phyloP scores from a whole-genome alignment of 2,888 invertebrate genomes.

The Callosobruchus maculatus region DNA sequence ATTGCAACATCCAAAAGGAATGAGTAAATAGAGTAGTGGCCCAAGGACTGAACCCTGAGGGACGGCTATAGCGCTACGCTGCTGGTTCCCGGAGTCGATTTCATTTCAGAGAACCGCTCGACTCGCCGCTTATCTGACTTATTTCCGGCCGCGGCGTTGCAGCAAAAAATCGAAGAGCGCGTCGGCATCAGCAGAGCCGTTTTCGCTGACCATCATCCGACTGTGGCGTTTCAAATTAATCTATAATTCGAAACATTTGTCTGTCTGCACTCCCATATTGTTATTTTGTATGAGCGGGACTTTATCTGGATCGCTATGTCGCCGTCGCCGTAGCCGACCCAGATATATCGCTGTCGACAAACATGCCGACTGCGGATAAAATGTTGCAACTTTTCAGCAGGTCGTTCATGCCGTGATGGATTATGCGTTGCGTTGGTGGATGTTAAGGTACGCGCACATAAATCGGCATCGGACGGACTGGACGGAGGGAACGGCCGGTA shows the following conservation, averaged over 20 bases:
- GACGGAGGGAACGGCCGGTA: too few relatives aligned
- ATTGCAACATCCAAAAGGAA: too few relatives aligned
- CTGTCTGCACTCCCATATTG: neutral
- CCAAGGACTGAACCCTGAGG: too few relatives aligned
- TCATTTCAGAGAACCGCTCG: neutral
- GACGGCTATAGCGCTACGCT: neutral
- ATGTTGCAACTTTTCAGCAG: neutral
- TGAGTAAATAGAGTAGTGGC: too few relatives aligned
- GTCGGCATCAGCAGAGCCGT: neutral
- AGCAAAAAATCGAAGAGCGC: neutral
- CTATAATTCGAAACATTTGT: neutral
- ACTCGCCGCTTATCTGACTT: neutral
- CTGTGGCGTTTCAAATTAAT: neutral
- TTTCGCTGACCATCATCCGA: neutral
- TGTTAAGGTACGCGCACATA: too few relatives aligned
- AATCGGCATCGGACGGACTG: too few relatives aligned
- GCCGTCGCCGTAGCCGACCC: neutral
- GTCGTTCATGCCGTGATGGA: neutral
- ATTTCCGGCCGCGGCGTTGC: neutral
- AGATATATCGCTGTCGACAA: neutral
- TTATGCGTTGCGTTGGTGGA: too few relatives aligned
- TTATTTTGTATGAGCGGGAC: neutral
- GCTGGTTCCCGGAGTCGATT: neutral
- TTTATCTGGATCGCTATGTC: neutral
- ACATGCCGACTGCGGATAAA: neutral